Conservation (phyloP, 2,888 invertebrate genomes). For the Augiades crinisus region DNA sequence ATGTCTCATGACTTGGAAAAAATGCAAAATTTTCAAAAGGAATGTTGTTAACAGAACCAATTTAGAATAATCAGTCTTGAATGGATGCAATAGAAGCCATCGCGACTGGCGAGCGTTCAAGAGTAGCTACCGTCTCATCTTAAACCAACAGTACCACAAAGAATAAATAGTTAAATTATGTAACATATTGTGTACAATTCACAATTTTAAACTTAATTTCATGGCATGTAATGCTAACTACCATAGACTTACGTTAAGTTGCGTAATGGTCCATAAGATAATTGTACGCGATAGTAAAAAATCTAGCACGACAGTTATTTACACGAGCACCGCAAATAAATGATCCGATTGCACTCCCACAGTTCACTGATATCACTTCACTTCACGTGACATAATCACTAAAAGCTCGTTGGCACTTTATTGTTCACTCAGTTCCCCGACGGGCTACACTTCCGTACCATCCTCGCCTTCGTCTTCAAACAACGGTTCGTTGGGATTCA, state of each 20-base stretch:
- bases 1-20: slow-evolving; percentile 28
- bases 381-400: slow-evolving; percentile 48
- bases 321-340: slow-evolving; percentile 77
- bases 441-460: slow-evolving; percentile 90
- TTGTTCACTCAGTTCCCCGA: slow-evolving; percentile 30
- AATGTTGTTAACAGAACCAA: slow-evolving; percentile 68
- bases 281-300: slow-evolving; percentile 76
- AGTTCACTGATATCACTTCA: slow-evolving; percentile 49
- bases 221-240: slow-evolving; percentile 38
- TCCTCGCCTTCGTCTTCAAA: slow-evolving; percentile 95
- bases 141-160: slow-evolving; percentile 44
- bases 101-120: slow-evolving; percentile 46
- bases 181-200: slow-evolving; percentile 46
- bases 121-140: slow-evolving; percentile 39
- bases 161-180: slow-evolving; percentile 74
- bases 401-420: slow-evolving; percentile 77
- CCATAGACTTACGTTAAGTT: slow-evolving; percentile 43
- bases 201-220: slow-evolving; percentile 32
- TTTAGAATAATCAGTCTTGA: slow-evolving; percentile 80
- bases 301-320: slow-evolving; percentile 76
- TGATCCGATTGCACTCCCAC: slow-evolving; percentile 46
- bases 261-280: slow-evolving; percentile 69
- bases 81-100: slow-evolving; percentile 56
- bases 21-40: slow-evolving; percentile 41
- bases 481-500: slow-evolving; percentile 84